Conservation (phyloP, 2,888 invertebrate species). For the Leptogaster cylindrica region DNA sequence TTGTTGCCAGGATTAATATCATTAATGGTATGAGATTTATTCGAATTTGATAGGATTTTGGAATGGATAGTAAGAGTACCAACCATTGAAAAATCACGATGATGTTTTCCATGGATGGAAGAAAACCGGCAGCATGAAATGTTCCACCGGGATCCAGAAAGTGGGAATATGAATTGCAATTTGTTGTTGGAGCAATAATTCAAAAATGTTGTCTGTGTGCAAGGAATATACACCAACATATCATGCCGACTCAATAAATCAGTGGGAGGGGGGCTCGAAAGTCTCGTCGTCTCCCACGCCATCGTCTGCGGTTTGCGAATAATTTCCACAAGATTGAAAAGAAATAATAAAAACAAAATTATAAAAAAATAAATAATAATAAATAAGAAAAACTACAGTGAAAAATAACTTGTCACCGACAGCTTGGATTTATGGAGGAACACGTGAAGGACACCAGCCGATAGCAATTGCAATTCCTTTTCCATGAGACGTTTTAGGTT, state of each 20-base stretch:
- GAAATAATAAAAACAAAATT: background rate
- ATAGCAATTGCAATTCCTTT: background rate
- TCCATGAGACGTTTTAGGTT: background rate
- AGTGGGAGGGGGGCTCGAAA: slow-evolving; percentile 32
- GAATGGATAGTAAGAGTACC: too few species aligned
- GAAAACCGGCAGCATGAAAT: too few species aligned
- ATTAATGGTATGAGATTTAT: too few species aligned
- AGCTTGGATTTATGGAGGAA: slow-evolving; percentile 31
- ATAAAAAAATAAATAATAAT: too few species aligned
- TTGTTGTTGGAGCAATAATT: too few species aligned
- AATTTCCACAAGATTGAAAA: slow-evolving; percentile 10
- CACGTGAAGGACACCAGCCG: slow-evolving; percentile 30
- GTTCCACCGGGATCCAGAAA: too few species aligned
- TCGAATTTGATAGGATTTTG: too few species aligned
- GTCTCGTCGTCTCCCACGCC: slow-evolving; percentile 35
- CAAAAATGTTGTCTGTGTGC: slow-evolving; percentile 35
- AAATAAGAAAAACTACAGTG: background rate
- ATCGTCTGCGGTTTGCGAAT: slow-evolving; percentile 16
- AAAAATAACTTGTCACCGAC: slow-evolving; percentile 29
- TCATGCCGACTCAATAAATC: slow-evolving; percentile 36
- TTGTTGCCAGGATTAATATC: too few species aligned
- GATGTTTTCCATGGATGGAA: too few species aligned
- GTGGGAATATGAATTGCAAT: too few species aligned
- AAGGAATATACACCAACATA: slow-evolving; percentile 32
- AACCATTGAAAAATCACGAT: too few species aligned